Evolutionary conservation across 2,113 vertebrate genomes (phyloP).

Genomic region (Mystacornis crossleyi): DNA sequence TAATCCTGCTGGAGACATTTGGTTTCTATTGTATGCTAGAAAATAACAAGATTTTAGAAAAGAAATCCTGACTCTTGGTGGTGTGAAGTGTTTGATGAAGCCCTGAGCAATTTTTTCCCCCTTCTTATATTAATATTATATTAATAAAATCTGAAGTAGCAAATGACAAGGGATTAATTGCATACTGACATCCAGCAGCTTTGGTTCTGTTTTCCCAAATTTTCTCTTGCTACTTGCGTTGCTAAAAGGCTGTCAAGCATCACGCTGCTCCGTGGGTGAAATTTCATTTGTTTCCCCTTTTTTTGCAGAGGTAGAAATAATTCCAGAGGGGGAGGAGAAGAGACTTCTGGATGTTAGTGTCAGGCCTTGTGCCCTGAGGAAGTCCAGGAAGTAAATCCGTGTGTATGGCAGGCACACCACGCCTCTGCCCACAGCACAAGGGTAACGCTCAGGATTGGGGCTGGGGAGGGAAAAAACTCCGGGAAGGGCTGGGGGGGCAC

Average conservation of each 20-base stretch:
- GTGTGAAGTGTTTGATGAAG: neutral
- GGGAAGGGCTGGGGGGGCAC: neutral
- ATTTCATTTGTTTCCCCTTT: neutral
- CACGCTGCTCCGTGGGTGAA: neutral
- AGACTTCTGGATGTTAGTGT: neutral
- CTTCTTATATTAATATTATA: neutral
- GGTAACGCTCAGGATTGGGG: neutral
- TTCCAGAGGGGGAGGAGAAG: neutral
- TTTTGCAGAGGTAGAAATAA: neutral
- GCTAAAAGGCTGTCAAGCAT: neutral
- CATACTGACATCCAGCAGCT: neutral
- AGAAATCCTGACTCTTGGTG: neutral
- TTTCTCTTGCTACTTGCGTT: neutral
- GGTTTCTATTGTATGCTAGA: neutral
- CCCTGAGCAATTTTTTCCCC: neutral
- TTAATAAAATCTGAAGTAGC: neutral
- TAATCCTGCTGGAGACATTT: constrained; percentile 19
- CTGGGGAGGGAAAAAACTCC: neutral
- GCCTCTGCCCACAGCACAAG: neutral
- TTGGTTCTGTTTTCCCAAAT: neutral
- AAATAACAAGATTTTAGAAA: neutral
- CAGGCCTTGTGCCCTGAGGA: neutral
- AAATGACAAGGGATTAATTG: neutral
- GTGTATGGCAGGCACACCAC: neutral
- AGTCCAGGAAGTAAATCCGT: accelerated